phyloP scores from a whole-genome alignment of 2,888 invertebrate species.

The Dasysyrphus albostriatus region DNA sequence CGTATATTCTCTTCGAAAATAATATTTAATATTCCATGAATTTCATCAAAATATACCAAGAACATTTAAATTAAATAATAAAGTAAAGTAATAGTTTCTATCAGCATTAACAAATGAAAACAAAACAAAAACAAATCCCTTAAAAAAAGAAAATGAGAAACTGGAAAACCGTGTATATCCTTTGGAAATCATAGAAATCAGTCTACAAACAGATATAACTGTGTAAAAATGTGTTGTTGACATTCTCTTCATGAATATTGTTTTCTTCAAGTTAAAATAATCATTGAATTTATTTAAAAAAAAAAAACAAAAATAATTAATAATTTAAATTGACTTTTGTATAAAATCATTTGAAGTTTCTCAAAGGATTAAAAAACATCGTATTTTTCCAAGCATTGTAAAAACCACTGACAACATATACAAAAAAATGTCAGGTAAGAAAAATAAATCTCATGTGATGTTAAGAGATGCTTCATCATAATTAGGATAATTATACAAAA shows the following conservation, averaged over 20 bases:
- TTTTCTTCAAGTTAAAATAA: constrained; percentile 25
- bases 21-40: background rate
- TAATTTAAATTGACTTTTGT: background rate
- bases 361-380: background rate
- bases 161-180: constrained; percentile 51
- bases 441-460: constrained; percentile 22
- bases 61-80: background rate
- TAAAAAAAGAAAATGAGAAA: constrained; percentile 20
- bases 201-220: constrained; percentile 50
- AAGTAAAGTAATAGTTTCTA: background rate
- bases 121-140: background rate
- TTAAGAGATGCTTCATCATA: constrained; percentile 34
- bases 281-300: constrained; percentile 5
- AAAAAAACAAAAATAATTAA: background rate
- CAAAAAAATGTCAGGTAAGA: constrained; percentile 70
- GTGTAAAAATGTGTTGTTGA: constrained; percentile 72
- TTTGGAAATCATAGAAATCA: constrained; percentile 54
- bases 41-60: background rate
- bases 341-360: background rate
- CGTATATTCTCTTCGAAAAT: background rate
- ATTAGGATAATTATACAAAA: constrained; percentile 28
- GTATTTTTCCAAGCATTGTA: background rate
- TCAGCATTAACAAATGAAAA: background rate
- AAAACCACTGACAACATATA: background rate
- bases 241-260: constrained; percentile 51